Evolutionary conservation across 2,888 invertebrate species (phyloP), one percentile per base, ranked within the genome.

Genomic region (Lacanobia oleracea): DNA sequence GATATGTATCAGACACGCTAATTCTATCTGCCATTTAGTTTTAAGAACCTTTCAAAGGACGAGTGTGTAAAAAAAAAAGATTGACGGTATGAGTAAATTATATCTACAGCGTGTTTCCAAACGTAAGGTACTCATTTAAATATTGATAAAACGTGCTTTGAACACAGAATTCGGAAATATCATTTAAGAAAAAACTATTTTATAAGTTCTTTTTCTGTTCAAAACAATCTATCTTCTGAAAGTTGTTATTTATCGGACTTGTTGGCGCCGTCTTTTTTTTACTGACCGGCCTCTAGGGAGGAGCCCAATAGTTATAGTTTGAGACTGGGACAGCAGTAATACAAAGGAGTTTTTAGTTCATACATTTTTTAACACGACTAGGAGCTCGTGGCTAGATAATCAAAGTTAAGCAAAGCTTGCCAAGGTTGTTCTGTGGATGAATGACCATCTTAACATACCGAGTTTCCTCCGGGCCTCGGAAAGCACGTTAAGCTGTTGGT

Each of bases 231-330:
- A 56, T 54, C 40, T 23, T 50, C 33, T 33, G 21, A 56, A 61
- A 76, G 27, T 63, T 53, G n/a, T 53, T 71, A 40, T 77, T 59
- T 63, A 59, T 78, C 27, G 23, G 71, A 48, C 57, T 53, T 50
- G 27, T 48, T 48, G 72, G 57, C 54, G 70, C 23, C 62, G 14
- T n/a, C 50, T 16, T 54, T n/a, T 37, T 74, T 72, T 77, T 59
- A 57, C 27, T 12, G 27, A 59, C n/a, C 27, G 40, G 23, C 48
- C 48, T 63, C 71, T 53, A 1, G 62, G 71, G 62, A 65, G 3
- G 8, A 50, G n/a, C n/a, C 21, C 48, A 33, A 71, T 63, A 53
- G 33, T 10, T 27, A 16, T 70, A 27, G 45, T 71, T 71, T 16
- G 3, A 7, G n/a, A 61, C 60, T 67, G 51, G 37, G 51, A 40